Percentiles rank a stretch among this genome's conserved stretches.
phyloP scores from a whole-genome alignment of 2,113 vertebrate genomes.

The Procavia capensis region DNA sequence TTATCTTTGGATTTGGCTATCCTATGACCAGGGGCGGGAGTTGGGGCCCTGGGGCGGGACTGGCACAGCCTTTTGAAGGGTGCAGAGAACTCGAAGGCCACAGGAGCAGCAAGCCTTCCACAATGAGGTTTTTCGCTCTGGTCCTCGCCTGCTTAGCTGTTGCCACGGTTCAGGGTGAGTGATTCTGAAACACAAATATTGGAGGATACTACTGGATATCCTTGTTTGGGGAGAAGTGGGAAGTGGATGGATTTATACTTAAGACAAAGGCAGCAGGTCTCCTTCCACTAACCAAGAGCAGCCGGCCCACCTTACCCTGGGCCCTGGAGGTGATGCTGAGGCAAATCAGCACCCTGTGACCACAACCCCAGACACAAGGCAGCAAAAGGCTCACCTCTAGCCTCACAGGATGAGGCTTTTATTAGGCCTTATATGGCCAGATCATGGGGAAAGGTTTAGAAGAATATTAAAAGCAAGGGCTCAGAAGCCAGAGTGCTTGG shows the following conservation, averaged over 20 bases:
- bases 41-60: too few relatives aligned
- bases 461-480: background rate
- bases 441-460: background rate
- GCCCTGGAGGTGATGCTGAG: background rate
- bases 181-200: background rate
- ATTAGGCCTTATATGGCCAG: background rate
- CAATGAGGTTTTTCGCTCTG: background rate
- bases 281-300: rapidly evolving
- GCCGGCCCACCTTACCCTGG: rapidly evolving
- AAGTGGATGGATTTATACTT: rapidly evolving
- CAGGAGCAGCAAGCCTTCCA: background rate
- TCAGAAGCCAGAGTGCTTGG: background rate
- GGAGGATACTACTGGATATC: background rate
- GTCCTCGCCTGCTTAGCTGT: background rate
- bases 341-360: too few relatives aligned
- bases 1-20: background rate
- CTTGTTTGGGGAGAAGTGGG: rapidly evolving
- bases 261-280: background rate
- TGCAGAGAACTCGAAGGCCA: rapidly evolving
- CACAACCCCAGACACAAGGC: background rate
- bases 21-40: too few relatives aligned
- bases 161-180: constrained; percentile 41
- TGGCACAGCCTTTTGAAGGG: rapidly evolving
- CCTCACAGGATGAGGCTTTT: background rate
- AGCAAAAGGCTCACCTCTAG: background rate